Evolutionary conservation across 1,140 invertebrate species (phyloP).

Genomic region (Diploscapter pachys): DNA sequence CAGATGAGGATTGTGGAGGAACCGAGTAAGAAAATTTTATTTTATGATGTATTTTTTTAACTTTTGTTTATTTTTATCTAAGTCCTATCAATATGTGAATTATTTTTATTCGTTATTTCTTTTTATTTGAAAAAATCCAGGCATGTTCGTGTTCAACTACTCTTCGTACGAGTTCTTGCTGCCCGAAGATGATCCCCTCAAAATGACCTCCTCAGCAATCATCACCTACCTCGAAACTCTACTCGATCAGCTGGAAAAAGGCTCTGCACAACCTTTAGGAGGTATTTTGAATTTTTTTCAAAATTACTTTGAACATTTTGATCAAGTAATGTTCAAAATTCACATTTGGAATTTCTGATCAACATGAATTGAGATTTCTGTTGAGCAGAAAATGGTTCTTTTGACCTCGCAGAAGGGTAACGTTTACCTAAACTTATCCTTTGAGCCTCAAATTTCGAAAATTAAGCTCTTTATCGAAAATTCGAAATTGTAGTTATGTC

Average conservation of each 20-base stretch:
- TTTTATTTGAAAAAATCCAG: not conserved
- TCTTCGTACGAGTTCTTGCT: constrained; percentile 83
- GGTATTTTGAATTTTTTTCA: constrained; percentile 1
- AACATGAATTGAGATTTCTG: no score
- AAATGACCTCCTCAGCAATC: constrained; percentile 56
- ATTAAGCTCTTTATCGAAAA: no score
- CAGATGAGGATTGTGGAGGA: constrained; percentile 75
- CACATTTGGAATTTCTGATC: no score
- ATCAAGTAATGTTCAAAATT: not conserved
- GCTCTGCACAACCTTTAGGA: constrained; percentile 1
- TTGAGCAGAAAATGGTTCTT: no score
- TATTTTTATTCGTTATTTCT: no score
- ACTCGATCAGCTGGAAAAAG: constrained; percentile 10
- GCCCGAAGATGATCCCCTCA: constrained; percentile 71
- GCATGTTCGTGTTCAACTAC: constrained; percentile 80
- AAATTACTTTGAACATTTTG: not conserved
- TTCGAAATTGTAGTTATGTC: no score
- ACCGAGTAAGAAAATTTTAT: constrained; percentile 61
- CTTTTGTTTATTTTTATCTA: no score
- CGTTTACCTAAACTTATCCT: no score
- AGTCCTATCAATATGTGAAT: no score
- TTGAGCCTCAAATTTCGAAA: no score
- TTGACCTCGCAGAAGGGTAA: no score
- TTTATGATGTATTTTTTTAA: no score
- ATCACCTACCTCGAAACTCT: constrained; percentile 51